These are phyloP conservation scores for Bovichtus variegatus DNA, from an alignment of 2,797 vertebrate genomes.

Conservation along the genomic window DNA sequence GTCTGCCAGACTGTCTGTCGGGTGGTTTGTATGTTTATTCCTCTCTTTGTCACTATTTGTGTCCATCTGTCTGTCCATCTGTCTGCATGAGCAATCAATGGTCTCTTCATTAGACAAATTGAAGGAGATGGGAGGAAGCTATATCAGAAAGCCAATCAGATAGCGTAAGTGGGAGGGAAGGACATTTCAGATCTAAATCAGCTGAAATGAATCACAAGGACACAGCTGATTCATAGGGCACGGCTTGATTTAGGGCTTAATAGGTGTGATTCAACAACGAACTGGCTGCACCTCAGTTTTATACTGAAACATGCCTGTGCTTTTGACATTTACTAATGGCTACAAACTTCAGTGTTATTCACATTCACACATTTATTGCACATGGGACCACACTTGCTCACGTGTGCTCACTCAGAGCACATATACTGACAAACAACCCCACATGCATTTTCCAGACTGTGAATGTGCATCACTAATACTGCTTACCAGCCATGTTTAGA, in stretches of 20 bases:
- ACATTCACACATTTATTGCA: slow-evolving; percentile 8
- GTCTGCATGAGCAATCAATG: slow-evolving; percentile 75
- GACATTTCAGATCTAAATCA: slow-evolving; percentile 80
- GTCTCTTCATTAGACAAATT: slow-evolving; percentile 80
- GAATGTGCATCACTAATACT: not conserved
- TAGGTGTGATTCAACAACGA: slow-evolving; percentile 59
- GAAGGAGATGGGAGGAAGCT: slow-evolving; percentile 75
- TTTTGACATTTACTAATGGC: slow-evolving; percentile 61
- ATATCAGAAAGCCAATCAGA: slow-evolving; percentile 76
- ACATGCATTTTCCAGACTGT: not conserved
- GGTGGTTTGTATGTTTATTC: slow-evolving; percentile 30
- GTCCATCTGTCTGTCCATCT: slow-evolving; percentile 70
- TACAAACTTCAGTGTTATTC: slow-evolving; percentile 28
- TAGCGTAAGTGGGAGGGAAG: slow-evolving; percentile 70
- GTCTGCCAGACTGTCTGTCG: not conserved
- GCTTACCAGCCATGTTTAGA: not conserved
- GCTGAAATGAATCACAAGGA: slow-evolving; percentile 76
- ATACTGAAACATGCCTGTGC: not conserved
- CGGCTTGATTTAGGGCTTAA: slow-evolving; percentile 58
- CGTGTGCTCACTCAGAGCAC: not conserved
- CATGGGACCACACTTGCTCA: slow-evolving; percentile 9
- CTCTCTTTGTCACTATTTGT: slow-evolving; percentile 36
- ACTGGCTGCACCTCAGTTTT: slow-evolving; percentile 33
- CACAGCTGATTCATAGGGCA: slow-evolving; percentile 77
- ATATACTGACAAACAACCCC: not conserved